phyloP scores from a whole-genome alignment of 2,888 invertebrate species.

The Mayetiola destructor region DNA sequence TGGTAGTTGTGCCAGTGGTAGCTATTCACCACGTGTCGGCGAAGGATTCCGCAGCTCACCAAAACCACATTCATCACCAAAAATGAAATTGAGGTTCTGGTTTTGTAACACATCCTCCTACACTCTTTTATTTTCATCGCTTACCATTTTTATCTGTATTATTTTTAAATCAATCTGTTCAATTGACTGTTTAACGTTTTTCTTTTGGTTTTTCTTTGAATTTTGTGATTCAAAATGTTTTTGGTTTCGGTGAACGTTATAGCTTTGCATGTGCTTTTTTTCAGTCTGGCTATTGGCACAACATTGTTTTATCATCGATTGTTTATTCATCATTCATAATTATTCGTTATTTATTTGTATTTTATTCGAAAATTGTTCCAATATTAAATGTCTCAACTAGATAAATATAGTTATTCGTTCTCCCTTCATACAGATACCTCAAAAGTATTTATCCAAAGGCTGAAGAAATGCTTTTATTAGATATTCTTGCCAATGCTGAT shows the following conservation, averaged over 20 bases:
- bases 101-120: conserved; percentile 16
- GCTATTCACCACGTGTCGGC: conserved; percentile 42
- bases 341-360: no score
- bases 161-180: no score
- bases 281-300: neutral
- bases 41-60: conserved; percentile 42
- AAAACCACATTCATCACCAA: conserved; percentile 68
- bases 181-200: no score
- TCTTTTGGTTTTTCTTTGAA: neutral
- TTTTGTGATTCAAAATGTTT: neutral
- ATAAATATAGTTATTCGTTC: no score
- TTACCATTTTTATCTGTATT: no score
- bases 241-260: no score
- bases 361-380: no score
- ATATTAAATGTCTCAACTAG: no score
- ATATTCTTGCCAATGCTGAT: conserved; percentile 69
- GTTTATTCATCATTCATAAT: no score
- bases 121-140: no score
- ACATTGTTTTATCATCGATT: no score
- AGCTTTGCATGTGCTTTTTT: no score
- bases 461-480: conserved; percentile 73
- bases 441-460: conserved; percentile 83
- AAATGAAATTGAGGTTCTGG: conserved; percentile 75
- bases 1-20: conserved; percentile 44
- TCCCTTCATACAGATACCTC: conserved; percentile 52